Evolutionary conservation across 1,140 invertebrate genomes (phyloP), one percentile per base, ranked within the genome.

Genomic region (Helicoverpa armigera): DNA sequence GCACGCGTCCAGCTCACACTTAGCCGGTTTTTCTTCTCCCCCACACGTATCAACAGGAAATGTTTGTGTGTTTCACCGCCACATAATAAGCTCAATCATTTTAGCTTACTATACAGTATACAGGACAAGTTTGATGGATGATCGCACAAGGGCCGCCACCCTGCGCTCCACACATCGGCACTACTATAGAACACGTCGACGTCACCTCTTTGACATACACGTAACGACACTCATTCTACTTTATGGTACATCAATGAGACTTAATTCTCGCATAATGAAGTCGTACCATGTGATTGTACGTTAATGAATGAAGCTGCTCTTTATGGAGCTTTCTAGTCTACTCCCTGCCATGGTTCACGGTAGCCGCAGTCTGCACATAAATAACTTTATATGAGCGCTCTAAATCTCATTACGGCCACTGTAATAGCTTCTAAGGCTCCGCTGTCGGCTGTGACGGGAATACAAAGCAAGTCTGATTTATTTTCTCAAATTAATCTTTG

Each of bases 381-480:
- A 69, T 69, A 69, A 69, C 65, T 69, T 92, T 91, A 92, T 94
- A 93, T 94, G 92, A 94, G 86, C 91, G 92, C 90, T 92, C 91
- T 92, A 92, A 93, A 94, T 94, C 93, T 94, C 91, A 93, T 94
- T 94, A 92, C 89, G 89, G 90, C 88, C 89, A 89, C 88, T 90
- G 88, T 93, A 93, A 93, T 94, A 93, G 91, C 90, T 92, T 91
- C 89, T 87, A 89, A 91, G 92, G 91, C 92, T 91, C 91, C 90
- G 86, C 88, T 89, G 88, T 92, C 91, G 87, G 90, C 87, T 94
- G 89, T 90, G 91, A 92, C 89, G 89, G 91, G 91, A 94, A 94
- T 94, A 92, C 93, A 94, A 94, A 94, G 90, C 88, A 87, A 88
- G 88, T 83, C 89, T 91, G 90, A 94, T 93, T 92, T 91, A 92